Percentiles rank a stretch among this genome's conserved stretches.
These are phyloP conservation scores for Nycticryphes semicollaris DNA, from an alignment of 2,113 vertebrate species.

Conservation along the genomic window DNA sequence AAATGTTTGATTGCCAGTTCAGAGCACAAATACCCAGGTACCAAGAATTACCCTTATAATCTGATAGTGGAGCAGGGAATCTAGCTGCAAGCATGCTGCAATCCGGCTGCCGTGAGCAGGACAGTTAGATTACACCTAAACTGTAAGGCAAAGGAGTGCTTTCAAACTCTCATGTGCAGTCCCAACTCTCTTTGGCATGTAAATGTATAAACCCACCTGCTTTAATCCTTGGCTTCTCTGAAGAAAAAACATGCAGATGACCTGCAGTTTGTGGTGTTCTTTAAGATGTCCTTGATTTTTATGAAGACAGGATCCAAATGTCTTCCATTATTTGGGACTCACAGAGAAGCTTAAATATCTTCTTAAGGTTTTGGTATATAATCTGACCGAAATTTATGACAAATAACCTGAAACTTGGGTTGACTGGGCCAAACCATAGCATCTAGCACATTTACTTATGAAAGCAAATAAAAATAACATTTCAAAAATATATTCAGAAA, in stretches of 20 bases:
- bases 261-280: neutral
- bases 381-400: neutral
- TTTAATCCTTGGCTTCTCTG: neutral
- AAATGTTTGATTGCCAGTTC: neutral
- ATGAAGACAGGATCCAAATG: neutral
- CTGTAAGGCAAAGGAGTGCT: neutral
- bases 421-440: neutral
- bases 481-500: neutral
- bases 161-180: neutral
- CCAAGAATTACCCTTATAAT: neutral
- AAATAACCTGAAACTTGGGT: neutral
- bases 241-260: neutral
- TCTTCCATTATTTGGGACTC: neutral
- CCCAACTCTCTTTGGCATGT: neutral
- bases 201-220: fast-evolving
- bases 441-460: neutral
- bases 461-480: neutral
- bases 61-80: neutral
- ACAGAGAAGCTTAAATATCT: neutral
- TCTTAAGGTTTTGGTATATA: neutral
- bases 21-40: neutral
- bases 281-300: neutral
- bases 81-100: neutral
- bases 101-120: neutral
- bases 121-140: neutral